Evolutionary conservation across 2,888 invertebrate species (phyloP), one percentile per base, ranked within the genome.

Genomic region (Noctua pronuba): DNA sequence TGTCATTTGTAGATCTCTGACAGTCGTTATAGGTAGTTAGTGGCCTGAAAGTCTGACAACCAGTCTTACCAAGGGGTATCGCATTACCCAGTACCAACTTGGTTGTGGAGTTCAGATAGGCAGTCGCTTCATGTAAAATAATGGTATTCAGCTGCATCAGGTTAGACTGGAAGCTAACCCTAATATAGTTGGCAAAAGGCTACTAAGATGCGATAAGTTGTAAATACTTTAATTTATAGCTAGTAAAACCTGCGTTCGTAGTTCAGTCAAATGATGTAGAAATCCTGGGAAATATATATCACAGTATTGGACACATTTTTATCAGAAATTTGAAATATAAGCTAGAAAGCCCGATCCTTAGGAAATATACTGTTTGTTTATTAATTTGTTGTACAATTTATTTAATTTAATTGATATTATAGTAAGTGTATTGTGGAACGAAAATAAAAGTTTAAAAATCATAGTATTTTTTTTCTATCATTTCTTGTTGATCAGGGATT

Each of bases 381-480:
- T 71, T 79, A 65, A 79, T 83, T 76, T 75, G 69, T 58, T 79
- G 28, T 35, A 41, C 3, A 85, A n/a, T 69, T n/a, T 65, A 69
- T 71, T 62, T 72, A 49, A 65, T 38, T 69, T 66, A 68, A 35
- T 65, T 77, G 18, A 49, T 70, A 66, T 52, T 49, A 60, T n/a
- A 18, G 7, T 66, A 62, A 68, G 71, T 79, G 46, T 35, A 73
- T 44, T 52, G 66, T 76, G 35, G 44, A 46, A 65, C n/a, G 18
- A 64, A 77, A 86, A 80, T 85, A 85, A 80, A 83, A 44, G 41
- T 52, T 83, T 41, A 31, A 64, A 52, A 46, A 7, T 1, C 44
- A 52, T 8, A 0, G 1, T 1, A 7, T 35, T 46, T n/a, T 49
- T 52, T 52, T 38, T 28, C 2, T 41, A 21, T 35, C 3, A 16